Conservation (phyloP, 2,113 vertebrate genomes). For the Nipponia nippon region DNA sequence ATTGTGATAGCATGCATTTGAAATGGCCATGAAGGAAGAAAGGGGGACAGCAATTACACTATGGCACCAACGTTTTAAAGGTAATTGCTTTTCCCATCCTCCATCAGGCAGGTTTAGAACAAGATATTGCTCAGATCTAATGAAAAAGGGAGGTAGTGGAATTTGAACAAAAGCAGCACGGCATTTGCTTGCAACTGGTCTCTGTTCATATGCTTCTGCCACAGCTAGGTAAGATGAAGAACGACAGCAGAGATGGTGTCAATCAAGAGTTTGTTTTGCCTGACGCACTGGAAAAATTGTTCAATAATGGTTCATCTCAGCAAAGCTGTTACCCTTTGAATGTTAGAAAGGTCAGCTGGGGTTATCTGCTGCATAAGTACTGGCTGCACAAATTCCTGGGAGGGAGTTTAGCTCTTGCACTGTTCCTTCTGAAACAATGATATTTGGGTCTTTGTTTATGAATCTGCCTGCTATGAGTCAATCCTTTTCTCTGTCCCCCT, state of each 20-base stretch:
- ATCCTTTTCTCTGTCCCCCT: not conserved
- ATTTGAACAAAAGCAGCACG: not conserved
- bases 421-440: not conserved
- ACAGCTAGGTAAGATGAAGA: not conserved
- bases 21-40: not conserved
- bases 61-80: not conserved
- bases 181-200: not conserved
- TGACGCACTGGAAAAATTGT: not conserved
- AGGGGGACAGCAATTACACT: not conserved
- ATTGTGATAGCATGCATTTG: not conserved
- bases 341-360: not conserved
- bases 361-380: not conserved
- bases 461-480: not conserved
- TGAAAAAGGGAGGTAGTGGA: not conserved
- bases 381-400: not conserved
- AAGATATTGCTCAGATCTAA: not conserved
- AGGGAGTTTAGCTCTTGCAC: not conserved
- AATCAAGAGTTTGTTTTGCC: not conserved
- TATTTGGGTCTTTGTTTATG: conserved; percentile 8
- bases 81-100: not conserved
- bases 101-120: not conserved
- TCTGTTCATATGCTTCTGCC: not conserved
- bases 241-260: not conserved
- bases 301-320: not conserved
- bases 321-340: not conserved